Evolutionary conservation across 2,888 invertebrate species (phyloP), one percentile per base, ranked within the genome.

Genomic region (Heliothis peltigera): DNA sequence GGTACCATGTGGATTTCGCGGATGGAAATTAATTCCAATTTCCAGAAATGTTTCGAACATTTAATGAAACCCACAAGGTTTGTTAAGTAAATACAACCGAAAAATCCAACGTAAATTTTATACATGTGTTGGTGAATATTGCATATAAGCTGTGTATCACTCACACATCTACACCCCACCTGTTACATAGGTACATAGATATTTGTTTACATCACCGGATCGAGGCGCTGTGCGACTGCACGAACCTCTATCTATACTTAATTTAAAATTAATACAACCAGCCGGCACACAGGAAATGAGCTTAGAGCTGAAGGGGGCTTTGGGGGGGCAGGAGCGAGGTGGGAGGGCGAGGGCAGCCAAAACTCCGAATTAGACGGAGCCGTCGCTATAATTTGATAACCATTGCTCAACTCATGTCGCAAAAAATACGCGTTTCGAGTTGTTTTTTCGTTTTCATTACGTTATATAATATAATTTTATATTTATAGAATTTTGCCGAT

Each of bases 221-320:
- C 73, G 77, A 68, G 54, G 70, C 46, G 46, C 22, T 22, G 42
- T 17, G 42, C 62, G 64, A 60, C 68, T 68, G 51, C 60, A 69
- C 60, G 62, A 61, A 70, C 76, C 70, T 84, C 80, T 81, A 83
- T 77, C 79, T 73, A 75, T 74, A 74, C 77, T 83, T 96, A 96
- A 96, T 96, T 96, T 96, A 96, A 96, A 96, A 96, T 96, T 96
- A 96, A 96, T 96, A 96, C 96, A 95, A 95, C 95, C 96, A 96
- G 96, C 95, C 96, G 96, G 96, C 95, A 93, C 95, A 91, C 96
- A 88, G 96, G 96, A 96, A 96, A 96, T 96, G 96, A 96, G 96
- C 95, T 96, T 96, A 96, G 96, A 96, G 95, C 82, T 79, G 84
- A 79, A 79, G 81, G 83, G 79, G 84, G 75, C 75, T 74, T 67